Conservation (phyloP, 2,113 vertebrate genomes). For the Pedetes capensis region DNA sequence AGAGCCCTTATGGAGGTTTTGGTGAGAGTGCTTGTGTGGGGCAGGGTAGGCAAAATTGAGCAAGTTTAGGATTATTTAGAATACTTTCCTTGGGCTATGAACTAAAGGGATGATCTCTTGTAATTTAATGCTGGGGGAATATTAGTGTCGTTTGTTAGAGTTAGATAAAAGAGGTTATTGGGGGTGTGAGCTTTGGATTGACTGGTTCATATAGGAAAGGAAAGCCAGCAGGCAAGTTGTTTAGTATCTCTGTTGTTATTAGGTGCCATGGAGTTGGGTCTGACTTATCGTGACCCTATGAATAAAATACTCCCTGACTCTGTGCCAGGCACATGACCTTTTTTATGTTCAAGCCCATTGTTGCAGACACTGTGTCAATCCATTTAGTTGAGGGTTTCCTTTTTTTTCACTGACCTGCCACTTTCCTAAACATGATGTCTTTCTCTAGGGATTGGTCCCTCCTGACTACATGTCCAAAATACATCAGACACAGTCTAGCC, state of each 20-base stretch:
- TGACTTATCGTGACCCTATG: too few relatives aligned
- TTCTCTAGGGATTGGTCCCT: too few relatives aligned
- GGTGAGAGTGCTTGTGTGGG: background rate
- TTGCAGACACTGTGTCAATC: too few relatives aligned
- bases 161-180: background rate
- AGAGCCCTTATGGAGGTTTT: background rate
- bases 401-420: too few relatives aligned
- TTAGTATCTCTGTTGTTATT: background rate
- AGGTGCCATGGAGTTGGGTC: too few relatives aligned
- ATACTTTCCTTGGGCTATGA: background rate
- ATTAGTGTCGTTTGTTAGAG: background rate
- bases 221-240: accelerated
- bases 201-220: background rate
- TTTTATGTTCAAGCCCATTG: too few relatives aligned
- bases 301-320: too few relatives aligned
- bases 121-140: background rate
- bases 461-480: too few relatives aligned
- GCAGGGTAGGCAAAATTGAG: background rate
- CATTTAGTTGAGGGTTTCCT: too few relatives aligned
- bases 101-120: background rate
- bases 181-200: background rate
- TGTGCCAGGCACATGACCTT: too few relatives aligned
- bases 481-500: too few relatives aligned
- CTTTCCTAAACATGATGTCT: too few relatives aligned
- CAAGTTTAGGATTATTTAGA: background rate